A percentile compares a stretch with the other conserved stretches of the same genome.
Conservation (phyloP, 2,888 invertebrate genomes). For the Drosophila neoperkinsi region DNA sequence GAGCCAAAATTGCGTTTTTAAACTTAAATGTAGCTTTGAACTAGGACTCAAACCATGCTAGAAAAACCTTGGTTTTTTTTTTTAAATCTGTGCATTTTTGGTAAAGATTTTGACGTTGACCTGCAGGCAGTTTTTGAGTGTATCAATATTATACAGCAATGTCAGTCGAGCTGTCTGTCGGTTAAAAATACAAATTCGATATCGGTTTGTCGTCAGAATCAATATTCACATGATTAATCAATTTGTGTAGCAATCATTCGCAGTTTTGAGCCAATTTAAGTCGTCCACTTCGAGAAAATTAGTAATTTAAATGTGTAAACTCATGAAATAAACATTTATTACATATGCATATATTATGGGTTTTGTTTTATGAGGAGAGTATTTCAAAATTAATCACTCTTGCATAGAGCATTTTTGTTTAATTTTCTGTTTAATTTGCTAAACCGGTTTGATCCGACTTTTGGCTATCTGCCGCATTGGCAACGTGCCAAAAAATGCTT, state of each 20-base stretch:
- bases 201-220: neutral
- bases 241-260: neutral
- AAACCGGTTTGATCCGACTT: constrained; percentile 51
- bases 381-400: neutral
- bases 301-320: neutral
- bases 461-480: constrained; percentile 44
- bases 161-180: neutral
- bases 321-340: neutral
- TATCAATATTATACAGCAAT: too few relatives aligned
- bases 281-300: too few relatives aligned
- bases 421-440: constrained; percentile 50
- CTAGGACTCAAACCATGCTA: neutral
- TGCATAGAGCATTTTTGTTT: neutral
- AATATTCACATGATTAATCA: neutral
- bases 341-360: neutral
- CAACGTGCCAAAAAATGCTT: constrained; percentile 62
- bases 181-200: neutral
- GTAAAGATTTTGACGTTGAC: too few relatives aligned
- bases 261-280: neutral
- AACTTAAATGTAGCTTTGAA: neutral
- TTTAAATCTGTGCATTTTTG: neutral
- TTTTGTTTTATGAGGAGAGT: neutral
- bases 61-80: neutral
- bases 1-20: neutral
- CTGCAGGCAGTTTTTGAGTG: neutral